Percentiles rank a stretch among this genome's conserved stretches.
Evolutionary conservation across 2,113 vertebrate genomes (phyloP).

Genomic region (Perca schrenkii): DNA sequence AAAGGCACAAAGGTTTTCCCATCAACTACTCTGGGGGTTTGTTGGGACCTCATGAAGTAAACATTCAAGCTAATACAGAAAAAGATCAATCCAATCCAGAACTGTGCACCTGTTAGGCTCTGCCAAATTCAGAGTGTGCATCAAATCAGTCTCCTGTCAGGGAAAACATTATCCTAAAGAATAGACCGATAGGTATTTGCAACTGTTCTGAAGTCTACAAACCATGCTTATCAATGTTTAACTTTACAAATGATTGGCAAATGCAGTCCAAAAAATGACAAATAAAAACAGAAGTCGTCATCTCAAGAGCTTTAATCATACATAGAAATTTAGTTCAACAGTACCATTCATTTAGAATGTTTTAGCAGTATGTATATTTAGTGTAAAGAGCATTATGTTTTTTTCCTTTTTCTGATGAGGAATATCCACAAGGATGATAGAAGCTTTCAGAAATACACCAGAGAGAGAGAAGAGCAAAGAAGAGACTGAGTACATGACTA

Average conservation of each 20-base stretch:
- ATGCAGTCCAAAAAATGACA: constrained; percentile 54
- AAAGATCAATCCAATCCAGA: too few species aligned
- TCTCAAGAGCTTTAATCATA: constrained; percentile 87
- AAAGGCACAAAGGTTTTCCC: constrained; percentile 56
- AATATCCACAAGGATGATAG: constrained; percentile 80
- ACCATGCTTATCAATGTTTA: neutral
- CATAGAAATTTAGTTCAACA: constrained; percentile 85
- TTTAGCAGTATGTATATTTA: constrained; percentile 83
- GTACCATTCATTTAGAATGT: constrained; percentile 85
- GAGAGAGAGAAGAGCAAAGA: constrained; percentile 70
- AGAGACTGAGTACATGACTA: constrained; percentile 81
- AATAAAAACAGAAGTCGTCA: constrained; percentile 60
- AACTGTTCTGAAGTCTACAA: neutral
- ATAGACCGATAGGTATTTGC: neutral
- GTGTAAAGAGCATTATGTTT: constrained; percentile 80
- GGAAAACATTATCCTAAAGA: neutral
- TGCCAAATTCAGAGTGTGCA: constrained; percentile 9
- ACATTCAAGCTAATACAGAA: too few species aligned
- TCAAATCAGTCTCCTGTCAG: neutral
- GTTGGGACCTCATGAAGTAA: neutral
- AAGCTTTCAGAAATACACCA: constrained; percentile 81
- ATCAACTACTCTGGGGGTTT: constrained; percentile 17
- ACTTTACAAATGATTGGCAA: constrained; percentile 9
- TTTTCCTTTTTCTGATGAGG: constrained; percentile 76
- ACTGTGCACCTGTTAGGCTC: neutral